Base-by-base conservation (phyloP, 2,888 invertebrate genomes). In the Vesta saturnalis region DNA sequence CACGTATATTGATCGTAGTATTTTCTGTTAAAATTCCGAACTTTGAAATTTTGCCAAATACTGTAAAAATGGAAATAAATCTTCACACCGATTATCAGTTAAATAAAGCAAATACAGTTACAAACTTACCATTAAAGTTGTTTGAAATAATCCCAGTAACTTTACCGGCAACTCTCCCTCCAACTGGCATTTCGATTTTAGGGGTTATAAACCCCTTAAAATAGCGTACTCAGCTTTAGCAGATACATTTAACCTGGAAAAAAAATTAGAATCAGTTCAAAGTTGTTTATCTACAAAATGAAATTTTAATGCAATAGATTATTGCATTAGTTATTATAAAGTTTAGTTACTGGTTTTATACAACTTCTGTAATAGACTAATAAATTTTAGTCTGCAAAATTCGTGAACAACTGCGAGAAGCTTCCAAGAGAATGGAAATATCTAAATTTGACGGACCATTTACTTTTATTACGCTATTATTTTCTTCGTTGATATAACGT, bases 81-180 rank as follows among this genome's bases (percentile, higher is more conserved):
- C n/a, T n/a, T n/a, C n/a, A n/a, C n/a, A n/a, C n/a, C n/a, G n/a
- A n/a, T n/a, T n/a, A n/a, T n/a, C n/a, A n/a, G n/a, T n/a, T n/a
- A n/a, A n/a, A n/a, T n/a, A n/a, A n/a, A n/a, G n/a, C n/a, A n/a
- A n/a, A n/a, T n/a, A n/a, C n/a, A n/a, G n/a, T n/a, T n/a, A n/a
- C n/a, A n/a, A n/a, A n/a, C 87, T 87, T 85, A 92, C 93, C 91
- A 84, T 91, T 90, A 83, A 89, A 90, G 80, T 90, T 90, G 83
- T 89, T 91, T 78, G 90, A 90, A 83, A 91, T 90, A 76, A 91
- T 91, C 68, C 92, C 93, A 83, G 82, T 82, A 35, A 92, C 90
- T 86, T 93, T 93, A 74, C 93, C 93, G 72, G 93, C 92, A 72
- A 93, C 92, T 76, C 93, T 87, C 71, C 92, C 92, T 64, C 92